phyloP scores from a whole-genome alignment of 2,797 vertebrate genomes.

The Pteronotus mesoamericanus region DNA sequence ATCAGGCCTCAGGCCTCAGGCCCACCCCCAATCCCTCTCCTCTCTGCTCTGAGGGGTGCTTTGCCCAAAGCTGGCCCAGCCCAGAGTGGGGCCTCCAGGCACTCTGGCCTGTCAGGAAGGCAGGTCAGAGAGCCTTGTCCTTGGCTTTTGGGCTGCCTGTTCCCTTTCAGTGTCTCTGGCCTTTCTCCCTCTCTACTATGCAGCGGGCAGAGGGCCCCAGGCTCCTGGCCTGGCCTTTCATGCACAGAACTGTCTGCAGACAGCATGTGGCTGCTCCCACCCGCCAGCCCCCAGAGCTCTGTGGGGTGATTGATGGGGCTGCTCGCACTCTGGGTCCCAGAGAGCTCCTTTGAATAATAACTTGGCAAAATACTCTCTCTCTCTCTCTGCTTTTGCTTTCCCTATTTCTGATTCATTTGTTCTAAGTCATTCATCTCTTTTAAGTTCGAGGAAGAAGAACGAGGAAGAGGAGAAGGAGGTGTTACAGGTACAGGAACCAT shows the following conservation, averaged over 20 bases:
- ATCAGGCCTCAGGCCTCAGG: neutral
- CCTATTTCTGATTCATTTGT: slow-evolving; percentile 59
- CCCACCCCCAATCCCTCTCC: neutral
- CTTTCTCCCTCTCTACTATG: neutral
- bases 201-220: neutral
- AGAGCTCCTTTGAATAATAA: slow-evolving; percentile 63
- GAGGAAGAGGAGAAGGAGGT: neutral
- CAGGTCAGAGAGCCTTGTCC: neutral
- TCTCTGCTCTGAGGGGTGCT: too few species aligned
- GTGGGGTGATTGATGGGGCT: slow-evolving; percentile 22
- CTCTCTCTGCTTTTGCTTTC: neutral
- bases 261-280: accelerated
- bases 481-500: neutral
- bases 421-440: slow-evolving; percentile 59
- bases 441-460: slow-evolving; percentile 6
- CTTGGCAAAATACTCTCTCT: slow-evolving; percentile 35
- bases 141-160: neutral
- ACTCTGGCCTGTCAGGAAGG: neutral
- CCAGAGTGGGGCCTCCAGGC: neutral
- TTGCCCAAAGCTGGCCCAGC: neutral
- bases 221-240: neutral
- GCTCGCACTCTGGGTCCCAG: neutral
- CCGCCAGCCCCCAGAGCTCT: neutral
- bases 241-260: neutral
- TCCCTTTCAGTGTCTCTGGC: neutral